A percentile compares a stretch with the other conserved stretches of the same genome.
Evolutionary conservation across 1,140 invertebrate genomes (phyloP).

Genomic region (Anthonomus grandis): DNA sequence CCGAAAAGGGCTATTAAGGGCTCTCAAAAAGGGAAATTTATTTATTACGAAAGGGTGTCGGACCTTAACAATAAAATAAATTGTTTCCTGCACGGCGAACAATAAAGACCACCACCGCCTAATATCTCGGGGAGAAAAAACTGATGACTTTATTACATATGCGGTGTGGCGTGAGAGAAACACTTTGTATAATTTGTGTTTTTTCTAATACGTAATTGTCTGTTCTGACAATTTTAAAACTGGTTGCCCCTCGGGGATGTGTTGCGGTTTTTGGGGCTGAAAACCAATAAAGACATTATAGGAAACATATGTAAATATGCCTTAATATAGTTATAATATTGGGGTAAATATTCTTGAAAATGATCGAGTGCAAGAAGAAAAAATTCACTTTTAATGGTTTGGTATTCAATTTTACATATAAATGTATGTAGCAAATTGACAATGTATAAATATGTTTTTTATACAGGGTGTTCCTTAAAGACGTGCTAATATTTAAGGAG

Average conservation of each 20-base stretch:
- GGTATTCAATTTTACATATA: too few species aligned
- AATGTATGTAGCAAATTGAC: too few species aligned
- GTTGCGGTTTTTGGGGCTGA: neutral
- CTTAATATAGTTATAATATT: too few species aligned
- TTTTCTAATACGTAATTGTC: neutral
- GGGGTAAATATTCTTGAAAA: too few species aligned
- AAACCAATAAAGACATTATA: neutral
- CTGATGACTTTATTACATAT: conserved; percentile 8
- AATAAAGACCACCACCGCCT: conserved; percentile 5
- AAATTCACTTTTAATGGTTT: too few species aligned
- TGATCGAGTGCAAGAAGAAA: too few species aligned
- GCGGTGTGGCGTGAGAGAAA: conserved; percentile 9
- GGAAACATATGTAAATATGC: too few species aligned
- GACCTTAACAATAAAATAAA: conserved; percentile 11
- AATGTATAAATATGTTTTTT: too few species aligned
- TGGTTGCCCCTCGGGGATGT: neutral
- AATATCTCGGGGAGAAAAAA: neutral
- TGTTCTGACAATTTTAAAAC: neutral
- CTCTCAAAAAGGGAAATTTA: conserved; percentile 15
- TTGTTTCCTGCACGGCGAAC: conserved; percentile 14
- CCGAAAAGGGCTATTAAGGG: conserved; percentile 9
- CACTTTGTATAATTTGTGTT: conserved; percentile 1
- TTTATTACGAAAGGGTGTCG: conserved; percentile 15
- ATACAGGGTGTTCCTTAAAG: too few species aligned
- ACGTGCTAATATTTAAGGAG: too few species aligned